Conservation (phyloP, 2,888 invertebrate species). For the Hypena proboscidalis region DNA sequence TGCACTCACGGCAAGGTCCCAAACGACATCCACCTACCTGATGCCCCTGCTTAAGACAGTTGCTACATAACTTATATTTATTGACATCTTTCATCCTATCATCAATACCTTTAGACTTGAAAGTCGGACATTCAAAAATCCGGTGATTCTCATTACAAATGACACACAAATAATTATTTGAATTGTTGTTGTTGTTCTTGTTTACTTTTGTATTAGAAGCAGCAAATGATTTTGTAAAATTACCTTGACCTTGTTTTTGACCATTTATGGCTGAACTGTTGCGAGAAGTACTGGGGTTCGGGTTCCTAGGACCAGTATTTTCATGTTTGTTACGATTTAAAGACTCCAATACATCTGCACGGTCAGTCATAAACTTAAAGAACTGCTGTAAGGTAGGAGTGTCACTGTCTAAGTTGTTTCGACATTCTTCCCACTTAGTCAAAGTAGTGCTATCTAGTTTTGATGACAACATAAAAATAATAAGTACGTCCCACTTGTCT, state of each 20-base stretch:
- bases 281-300: too few relatives aligned
- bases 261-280: too few relatives aligned
- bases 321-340: slow-evolving; percentile 17
- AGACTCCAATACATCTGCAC: slow-evolving; percentile 38
- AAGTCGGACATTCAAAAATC: slow-evolving; percentile 38
- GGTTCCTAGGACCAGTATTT: too few relatives aligned
- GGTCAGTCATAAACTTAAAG: slow-evolving; percentile 34
- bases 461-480: too few relatives aligned
- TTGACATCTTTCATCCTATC: slow-evolving; percentile 14
- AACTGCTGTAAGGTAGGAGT: slow-evolving; percentile 31
- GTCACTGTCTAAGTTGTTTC: slow-evolving; percentile 20
- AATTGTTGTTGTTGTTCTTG: neutral
- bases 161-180: slow-evolving; percentile 13
- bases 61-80: slow-evolving; percentile 26
- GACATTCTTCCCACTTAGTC: slow-evolving; percentile 40
- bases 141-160: slow-evolving; percentile 32
- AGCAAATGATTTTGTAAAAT: too few relatives aligned
- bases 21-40: too few relatives aligned
- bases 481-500: too few relatives aligned
- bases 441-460: slow-evolving; percentile 31
- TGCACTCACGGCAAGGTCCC: slow-evolving; percentile 29
- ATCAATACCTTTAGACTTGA: slow-evolving; percentile 25
- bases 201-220: too few relatives aligned
- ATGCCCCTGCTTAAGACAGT: slow-evolving; percentile 37
- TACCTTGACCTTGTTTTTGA: too few relatives aligned